Evolutionary conservation across 2,113 vertebrate species (phyloP).

Genomic region (Hydropotes inermis): DNA sequence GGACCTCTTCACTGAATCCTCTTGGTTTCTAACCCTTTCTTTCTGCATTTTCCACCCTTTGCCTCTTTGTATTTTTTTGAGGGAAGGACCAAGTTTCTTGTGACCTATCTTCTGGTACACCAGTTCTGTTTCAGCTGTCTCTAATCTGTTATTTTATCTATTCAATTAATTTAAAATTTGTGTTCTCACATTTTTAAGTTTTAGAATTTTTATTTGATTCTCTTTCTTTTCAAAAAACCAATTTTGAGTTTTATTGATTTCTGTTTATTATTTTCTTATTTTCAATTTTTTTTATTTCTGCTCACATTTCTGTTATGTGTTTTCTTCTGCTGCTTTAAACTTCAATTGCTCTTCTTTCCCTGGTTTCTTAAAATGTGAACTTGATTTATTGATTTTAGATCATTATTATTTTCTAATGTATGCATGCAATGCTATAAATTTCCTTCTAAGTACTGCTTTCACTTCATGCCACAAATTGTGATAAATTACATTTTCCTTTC

Average conservation of each 20-base stretch:
- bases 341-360: not conserved
- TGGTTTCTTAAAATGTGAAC: not conserved
- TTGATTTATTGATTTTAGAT: not conserved
- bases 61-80: not conserved
- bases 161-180: not conserved
- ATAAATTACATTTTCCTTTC: not conserved
- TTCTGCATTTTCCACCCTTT: not conserved
- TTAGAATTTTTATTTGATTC: not conserved
- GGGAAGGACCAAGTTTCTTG: not conserved
- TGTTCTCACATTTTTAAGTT: not conserved
- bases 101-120: not conserved
- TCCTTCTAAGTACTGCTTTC: not conserved
- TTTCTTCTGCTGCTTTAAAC: not conserved
- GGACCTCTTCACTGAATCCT: not conserved
- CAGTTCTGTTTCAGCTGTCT: not conserved
- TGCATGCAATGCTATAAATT: not conserved
- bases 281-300: not conserved
- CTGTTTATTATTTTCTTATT: not conserved
- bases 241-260: not conserved
- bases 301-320: not conserved
- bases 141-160: not conserved
- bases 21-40: not conserved
- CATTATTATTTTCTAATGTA: not conserved
- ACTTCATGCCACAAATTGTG: not conserved
- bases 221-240: not conserved